Base-by-base conservation (phyloP, 1,140 invertebrate species). In the Scaptomyza montana region DNA sequence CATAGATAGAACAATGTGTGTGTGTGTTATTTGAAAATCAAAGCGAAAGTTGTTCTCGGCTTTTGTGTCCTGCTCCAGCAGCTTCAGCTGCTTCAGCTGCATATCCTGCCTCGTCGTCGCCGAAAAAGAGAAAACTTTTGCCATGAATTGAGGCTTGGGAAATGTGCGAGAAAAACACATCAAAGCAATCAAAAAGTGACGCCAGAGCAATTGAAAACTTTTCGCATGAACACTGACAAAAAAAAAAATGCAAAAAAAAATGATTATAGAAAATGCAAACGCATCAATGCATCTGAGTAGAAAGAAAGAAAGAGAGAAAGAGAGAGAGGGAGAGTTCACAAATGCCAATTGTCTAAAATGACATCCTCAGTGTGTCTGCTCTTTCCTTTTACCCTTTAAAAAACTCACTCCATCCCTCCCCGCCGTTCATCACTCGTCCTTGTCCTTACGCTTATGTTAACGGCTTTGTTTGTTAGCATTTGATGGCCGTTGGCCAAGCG, bases 171-270 rank as follows among this genome's bases (percentile, higher is more conserved):
- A 81, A 90, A 90, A 90, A 85, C 82, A 78, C 70, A 87, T 84
- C 87, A 87, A 84, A 90, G 87, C 87, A 90, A 90, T 90, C 87
- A 90, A 90, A 90, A 90, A 90, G 87, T 90, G 87, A 90, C 87
- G 87, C 87, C 87, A 87, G 77, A 90, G 82, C 87, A 90, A 90
- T 90, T 90, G 87, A 90, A 90, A 90, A 90, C 67, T 90, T 90
- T 90, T 90, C 77, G 74, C 69, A 89, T 89, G 84, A 89, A 79
- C 45, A 56, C 39, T 5, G 8, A 67, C 63, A 16, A 28, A 30
- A 47, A 61, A 74, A 49, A 54, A 69, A 55, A 33, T 54, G 19
- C 56, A 61, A 51, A 39, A 51, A 53, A 46, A 47, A 62, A 73
- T 60, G 50, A 71, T 75, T 77, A 84, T 75, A 82, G 80, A 75